These are phyloP conservation scores for Myotis davidii DNA, from an alignment of 2,113 vertebrate species.

Conservation along the genomic window DNA sequence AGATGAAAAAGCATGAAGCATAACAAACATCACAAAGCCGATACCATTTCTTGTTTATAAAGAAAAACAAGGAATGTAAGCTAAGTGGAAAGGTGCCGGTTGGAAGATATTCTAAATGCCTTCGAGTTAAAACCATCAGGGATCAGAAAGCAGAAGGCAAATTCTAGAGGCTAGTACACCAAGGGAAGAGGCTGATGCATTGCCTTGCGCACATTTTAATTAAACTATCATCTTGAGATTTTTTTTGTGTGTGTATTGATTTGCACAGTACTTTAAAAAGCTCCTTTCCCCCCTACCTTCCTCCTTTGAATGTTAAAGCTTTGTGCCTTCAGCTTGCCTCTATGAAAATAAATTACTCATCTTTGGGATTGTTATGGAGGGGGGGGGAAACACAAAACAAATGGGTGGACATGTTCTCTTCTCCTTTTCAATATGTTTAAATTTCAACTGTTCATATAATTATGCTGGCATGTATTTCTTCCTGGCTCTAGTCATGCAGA, in stretches of 20 bases:
- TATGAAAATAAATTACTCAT: constrained; percentile 85
- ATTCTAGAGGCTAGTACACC: constrained; percentile 79
- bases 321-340: constrained; percentile 83
- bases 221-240: constrained; percentile 88
- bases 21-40: constrained; percentile 79
- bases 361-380: constrained; percentile 79
- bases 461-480: constrained; percentile 87
- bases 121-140: constrained; percentile 82
- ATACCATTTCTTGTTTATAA: constrained; percentile 83
- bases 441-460: constrained; percentile 88
- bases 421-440: constrained; percentile 86
- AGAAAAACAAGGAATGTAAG: constrained; percentile 81
- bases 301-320: constrained; percentile 80
- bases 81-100: constrained; percentile 81
- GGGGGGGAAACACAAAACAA: constrained; percentile 72
- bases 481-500: constrained; percentile 86
- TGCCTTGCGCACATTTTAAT: constrained; percentile 85
- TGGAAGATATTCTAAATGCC: constrained; percentile 80
- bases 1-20: constrained; percentile 82
- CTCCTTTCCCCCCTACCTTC: constrained; percentile 58
- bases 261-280: constrained; percentile 84
- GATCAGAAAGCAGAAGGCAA: constrained; percentile 79
- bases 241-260: constrained; percentile 83
- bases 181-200: constrained; percentile 83
- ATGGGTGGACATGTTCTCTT: constrained; percentile 84